These are phyloP conservation scores for Neotoma lepida DNA, from an alignment of 2,113 vertebrate genomes.

Conservation along the genomic window DNA sequence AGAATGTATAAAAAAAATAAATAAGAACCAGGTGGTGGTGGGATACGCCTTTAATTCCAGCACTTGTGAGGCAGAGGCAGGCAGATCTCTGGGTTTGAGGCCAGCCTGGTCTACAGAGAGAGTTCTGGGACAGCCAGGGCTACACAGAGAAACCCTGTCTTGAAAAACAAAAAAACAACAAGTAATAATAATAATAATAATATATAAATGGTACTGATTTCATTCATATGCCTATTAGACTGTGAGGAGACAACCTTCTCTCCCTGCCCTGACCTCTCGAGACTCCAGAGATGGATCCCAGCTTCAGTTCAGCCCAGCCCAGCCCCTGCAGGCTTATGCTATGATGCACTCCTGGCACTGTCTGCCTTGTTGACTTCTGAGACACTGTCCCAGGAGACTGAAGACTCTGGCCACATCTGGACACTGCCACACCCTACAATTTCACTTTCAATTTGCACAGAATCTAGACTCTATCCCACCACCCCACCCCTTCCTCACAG, in stretches of 20 bases:
- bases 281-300: neutral
- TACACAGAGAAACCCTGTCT: neutral
- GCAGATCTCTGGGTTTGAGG: neutral
- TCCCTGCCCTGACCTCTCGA: neutral
- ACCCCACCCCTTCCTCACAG: neutral
- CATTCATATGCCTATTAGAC: neutral
- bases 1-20: neutral
- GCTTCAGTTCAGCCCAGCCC: neutral
- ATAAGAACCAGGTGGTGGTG: too few relatives aligned
- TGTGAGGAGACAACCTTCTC: neutral
- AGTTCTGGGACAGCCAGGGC: neutral
- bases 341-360: neutral
- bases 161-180: neutral
- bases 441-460: constrained; percentile 60
- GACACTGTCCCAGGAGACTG: neutral
- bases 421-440: constrained; percentile 44
- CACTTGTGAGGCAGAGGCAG: neutral
- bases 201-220: neutral
- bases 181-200: neutral
- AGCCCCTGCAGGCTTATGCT: neutral
- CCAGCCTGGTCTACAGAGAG: neutral
- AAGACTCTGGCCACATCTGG: neutral
- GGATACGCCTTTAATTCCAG: neutral
- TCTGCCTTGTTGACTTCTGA: neutral
- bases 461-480: neutral